These are phyloP conservation scores for Bothrops alternatus DNA, from an alignment of 2,797 vertebrate genomes.

Conservation along the genomic window DNA sequence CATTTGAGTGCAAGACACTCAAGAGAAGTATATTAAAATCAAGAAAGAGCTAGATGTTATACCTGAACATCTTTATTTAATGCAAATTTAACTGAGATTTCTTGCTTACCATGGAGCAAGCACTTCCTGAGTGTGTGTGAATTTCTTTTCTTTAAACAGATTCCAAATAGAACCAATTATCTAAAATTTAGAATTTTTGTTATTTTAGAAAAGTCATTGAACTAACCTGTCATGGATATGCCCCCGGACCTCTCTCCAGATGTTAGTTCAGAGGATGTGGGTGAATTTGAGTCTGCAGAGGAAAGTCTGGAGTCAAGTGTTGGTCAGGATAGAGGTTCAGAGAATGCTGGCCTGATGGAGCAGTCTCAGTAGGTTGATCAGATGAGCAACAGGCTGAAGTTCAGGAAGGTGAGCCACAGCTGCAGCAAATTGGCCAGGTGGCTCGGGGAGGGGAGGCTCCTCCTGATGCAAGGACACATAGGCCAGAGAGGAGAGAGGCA, in stretches of 20 bases:
- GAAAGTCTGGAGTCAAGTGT: background rate
- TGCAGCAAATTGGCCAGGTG: no score
- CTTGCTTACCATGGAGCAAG: background rate
- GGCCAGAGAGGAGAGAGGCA: no score
- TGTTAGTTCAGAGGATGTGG: background rate
- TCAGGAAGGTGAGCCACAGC: no score
- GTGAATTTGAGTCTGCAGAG: background rate
- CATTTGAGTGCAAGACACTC: background rate
- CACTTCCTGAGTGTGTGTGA: background rate
- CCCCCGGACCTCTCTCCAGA: background rate
- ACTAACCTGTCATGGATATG: background rate
- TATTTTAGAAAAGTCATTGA: background rate
- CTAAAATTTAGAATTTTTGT: background rate
- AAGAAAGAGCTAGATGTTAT: background rate
- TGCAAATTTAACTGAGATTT: background rate
- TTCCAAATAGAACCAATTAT: background rate
- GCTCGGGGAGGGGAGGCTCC: no score
- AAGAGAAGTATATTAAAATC: background rate
- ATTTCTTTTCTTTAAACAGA: background rate
- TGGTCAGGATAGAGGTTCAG: background rate
- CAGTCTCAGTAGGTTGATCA: no score
- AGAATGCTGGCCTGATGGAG: no score
- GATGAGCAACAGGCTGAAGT: background rate
- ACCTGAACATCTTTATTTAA: background rate
- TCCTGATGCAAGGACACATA: no score